phyloP scores from a whole-genome alignment of 2,888 invertebrate species.

The Creontiades dilutus region DNA sequence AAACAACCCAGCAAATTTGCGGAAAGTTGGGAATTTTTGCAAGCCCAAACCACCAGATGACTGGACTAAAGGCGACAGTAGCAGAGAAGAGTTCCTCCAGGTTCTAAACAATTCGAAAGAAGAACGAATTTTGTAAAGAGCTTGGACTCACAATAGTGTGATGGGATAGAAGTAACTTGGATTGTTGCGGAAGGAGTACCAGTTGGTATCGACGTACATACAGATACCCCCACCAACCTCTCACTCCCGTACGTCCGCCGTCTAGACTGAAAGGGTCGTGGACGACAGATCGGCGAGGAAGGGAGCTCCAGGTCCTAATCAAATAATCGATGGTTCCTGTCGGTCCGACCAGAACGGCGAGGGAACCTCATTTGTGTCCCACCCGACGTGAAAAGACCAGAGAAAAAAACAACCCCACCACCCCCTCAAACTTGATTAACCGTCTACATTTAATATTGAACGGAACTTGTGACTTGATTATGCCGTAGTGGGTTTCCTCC shows the following conservation, averaged over 20 bases:
- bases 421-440: constrained; percentile 39
- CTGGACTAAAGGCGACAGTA: no score
- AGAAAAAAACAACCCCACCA: neutral
- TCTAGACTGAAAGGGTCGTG: constrained; percentile 33
- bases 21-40: no score
- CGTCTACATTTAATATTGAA: constrained; percentile 51
- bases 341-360: neutral
- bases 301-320: constrained; percentile 30
- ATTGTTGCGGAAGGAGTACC: neutral
- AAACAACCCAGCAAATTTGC: no score
- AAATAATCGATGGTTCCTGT: constrained; percentile 54
- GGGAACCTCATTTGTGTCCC: neutral
- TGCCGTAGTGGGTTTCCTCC: neutral
- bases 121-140: no score
- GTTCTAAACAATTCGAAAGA: no score
- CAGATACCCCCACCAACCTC: neutral
- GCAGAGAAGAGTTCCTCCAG: no score
- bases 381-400: neutral
- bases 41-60: no score
- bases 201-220: neutral
- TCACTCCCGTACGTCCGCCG: constrained; percentile 1
- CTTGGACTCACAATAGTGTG: no score
- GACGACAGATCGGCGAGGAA: neutral
- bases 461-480: neutral
- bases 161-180: no score